Percentiles rank a stretch among this genome's conserved stretches.
These are phyloP conservation scores for Pampus argenteus DNA, from an alignment of 2,797 vertebrate species.

Conservation along the genomic window DNA sequence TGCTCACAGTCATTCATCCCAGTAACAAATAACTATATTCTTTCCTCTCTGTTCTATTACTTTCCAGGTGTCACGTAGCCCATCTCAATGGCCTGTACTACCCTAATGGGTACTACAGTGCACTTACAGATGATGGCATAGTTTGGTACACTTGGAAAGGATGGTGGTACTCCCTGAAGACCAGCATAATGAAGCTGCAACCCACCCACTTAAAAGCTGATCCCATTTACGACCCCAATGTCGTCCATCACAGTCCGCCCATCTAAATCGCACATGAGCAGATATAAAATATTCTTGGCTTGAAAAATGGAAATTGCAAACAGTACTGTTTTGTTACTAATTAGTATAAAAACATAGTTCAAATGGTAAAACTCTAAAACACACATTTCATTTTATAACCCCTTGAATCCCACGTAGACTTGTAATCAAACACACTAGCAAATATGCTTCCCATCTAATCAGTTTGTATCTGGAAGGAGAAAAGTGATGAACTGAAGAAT, in stretches of 20 bases:
- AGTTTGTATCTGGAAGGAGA: not conserved
- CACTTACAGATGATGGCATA: constrained; percentile 89
- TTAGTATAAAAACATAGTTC: not conserved
- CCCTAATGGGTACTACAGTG: constrained; percentile 85
- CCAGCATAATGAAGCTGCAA: constrained; percentile 92
- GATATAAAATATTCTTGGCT: not conserved
- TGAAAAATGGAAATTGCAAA: constrained; percentile 10
- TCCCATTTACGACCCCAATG: constrained; percentile 70
- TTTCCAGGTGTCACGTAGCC: constrained; percentile 92
- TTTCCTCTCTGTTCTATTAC: not conserved
- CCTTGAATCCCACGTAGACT: not conserved
- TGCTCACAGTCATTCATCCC: not conserved
- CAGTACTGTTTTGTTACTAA: not conserved
- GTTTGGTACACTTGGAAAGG: constrained; percentile 96
- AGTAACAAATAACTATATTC: not conserved
- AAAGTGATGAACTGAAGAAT: constrained; percentile 1
- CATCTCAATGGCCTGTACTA: constrained; percentile 94
- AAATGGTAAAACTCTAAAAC: constrained; percentile 2
- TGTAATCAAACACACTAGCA: not conserved
- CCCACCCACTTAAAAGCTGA: constrained; percentile 79
- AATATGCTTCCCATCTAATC: constrained; percentile 1
- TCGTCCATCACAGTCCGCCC: constrained; percentile 15
- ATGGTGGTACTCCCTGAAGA: constrained; percentile 98
- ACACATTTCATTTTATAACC: not conserved
- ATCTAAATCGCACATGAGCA: constrained; percentile 29